Conservation (phyloP, 2,888 invertebrate species). For the Synanthedon tipuliformis region DNA sequence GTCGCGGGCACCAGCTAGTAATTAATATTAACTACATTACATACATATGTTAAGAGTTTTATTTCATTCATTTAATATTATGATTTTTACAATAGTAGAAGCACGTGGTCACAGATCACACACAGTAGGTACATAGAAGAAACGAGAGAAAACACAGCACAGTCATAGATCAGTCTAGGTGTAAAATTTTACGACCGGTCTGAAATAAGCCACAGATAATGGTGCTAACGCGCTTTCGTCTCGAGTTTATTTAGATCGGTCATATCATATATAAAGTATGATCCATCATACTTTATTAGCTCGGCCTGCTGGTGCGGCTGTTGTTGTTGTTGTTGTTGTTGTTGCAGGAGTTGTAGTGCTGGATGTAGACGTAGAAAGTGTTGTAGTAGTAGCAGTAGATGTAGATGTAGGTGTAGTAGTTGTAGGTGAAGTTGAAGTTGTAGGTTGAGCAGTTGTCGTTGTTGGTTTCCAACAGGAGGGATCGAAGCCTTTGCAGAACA, state of each 20-base stretch:
- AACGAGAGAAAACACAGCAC: too few relatives aligned
- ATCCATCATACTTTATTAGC: neutral
- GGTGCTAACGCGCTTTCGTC: neutral
- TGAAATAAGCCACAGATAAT: too few relatives aligned
- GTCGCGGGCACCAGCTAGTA: too few relatives aligned
- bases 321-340: neutral
- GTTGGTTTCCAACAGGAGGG: conserved; percentile 14
- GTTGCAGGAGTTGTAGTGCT: neutral
- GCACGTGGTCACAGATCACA: too few relatives aligned
- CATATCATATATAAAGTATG: neutral
- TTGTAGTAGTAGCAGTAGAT: neutral
- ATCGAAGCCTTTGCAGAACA: conserved; percentile 31
- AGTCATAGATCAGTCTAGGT: too few relatives aligned
- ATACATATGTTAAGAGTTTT: too few relatives aligned
- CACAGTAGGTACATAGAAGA: too few relatives aligned
- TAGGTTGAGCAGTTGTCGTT: conserved; percentile 8
- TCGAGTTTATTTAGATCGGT: neutral
- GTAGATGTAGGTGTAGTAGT: conserved; percentile 7
- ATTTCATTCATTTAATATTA: too few relatives aligned
- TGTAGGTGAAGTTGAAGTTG: conserved; percentile 7
- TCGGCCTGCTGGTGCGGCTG: neutral
- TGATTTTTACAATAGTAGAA: too few relatives aligned
- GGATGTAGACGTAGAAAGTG: too few relatives aligned
- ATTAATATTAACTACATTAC: too few relatives aligned
- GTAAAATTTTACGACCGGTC: neutral